These are phyloP conservation scores for Odobenus rosmarus DNA, from an alignment of 2,113 vertebrate genomes.

Conservation along the genomic window DNA sequence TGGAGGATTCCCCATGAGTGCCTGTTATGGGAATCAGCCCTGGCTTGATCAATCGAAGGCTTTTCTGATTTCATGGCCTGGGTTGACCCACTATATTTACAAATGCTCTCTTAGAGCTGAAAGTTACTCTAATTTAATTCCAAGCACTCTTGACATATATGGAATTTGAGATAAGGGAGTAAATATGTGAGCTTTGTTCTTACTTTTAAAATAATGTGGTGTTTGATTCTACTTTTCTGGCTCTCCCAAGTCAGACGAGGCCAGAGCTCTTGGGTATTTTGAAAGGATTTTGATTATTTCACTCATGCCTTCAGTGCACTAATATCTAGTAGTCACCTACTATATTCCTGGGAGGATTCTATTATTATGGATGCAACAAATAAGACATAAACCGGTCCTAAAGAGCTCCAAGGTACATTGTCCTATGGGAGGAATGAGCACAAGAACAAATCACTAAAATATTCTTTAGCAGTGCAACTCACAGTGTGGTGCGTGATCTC, in stretches of 20 bases:
- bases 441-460: not conserved
- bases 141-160: not conserved
- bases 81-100: fast-evolving
- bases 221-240: not conserved
- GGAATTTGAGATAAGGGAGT: not conserved
- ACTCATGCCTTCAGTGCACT: not conserved
- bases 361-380: not conserved
- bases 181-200: not conserved
- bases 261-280: not conserved
- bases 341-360: not conserved
- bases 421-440: not conserved
- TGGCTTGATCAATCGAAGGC: fast-evolving
- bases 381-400: not conserved
- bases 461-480: not conserved
- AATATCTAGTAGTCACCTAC: not conserved
- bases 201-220: not conserved
- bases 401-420: not conserved
- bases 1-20: not conserved
- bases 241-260: not conserved
- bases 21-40: fast-evolving
- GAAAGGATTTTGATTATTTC: not conserved
- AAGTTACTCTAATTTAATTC: not conserved
- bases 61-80: not conserved
- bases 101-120: not conserved
- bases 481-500: not conserved